Evolutionary conservation across 92 coral and sea anemone genomes (phyloP).

Genomic region (Desmophyllum pertusum): DNA sequence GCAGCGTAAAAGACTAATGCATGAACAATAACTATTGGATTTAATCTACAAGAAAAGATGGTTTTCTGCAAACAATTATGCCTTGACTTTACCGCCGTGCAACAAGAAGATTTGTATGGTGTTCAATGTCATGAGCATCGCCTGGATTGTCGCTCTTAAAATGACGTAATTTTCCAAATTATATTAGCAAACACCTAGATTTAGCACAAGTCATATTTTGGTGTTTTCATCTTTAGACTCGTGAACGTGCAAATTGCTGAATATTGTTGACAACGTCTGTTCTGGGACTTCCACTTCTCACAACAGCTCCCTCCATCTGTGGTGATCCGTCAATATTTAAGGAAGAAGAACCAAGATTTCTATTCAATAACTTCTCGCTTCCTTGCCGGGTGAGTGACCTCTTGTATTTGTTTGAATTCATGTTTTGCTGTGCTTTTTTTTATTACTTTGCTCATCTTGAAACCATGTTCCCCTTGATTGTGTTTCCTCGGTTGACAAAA

Average conservation of each 20-base stretch:
- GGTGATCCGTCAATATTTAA: not conserved
- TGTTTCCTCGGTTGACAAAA: not conserved
- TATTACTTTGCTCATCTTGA: not conserved
- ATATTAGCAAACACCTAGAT: not conserved
- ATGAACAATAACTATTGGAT: no score
- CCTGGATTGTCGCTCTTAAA: not conserved
- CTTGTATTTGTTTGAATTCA: not conserved
- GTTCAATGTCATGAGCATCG: not conserved
- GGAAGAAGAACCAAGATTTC: not conserved
- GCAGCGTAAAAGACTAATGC: no score
- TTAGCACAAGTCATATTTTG: not conserved
- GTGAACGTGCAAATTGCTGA: not conserved
- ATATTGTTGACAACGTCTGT: not conserved
- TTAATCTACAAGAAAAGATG: no score
- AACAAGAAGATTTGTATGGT: not conserved
- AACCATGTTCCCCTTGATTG: not conserved
- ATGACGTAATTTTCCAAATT: slow-evolving; percentile 9
- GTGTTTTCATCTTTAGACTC: not conserved
- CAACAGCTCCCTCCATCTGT: not conserved
- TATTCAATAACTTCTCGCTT: not conserved
- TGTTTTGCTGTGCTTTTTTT: not conserved
- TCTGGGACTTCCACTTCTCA: not conserved
- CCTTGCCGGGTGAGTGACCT: slow-evolving; percentile 1
- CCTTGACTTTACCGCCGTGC: no score
- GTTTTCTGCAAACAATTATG: no score